A percentile compares a stretch with the other conserved stretches of the same genome.
Evolutionary conservation across 2,113 vertebrate genomes (phyloP).

Genomic region (Festucalex cinctus): DNA sequence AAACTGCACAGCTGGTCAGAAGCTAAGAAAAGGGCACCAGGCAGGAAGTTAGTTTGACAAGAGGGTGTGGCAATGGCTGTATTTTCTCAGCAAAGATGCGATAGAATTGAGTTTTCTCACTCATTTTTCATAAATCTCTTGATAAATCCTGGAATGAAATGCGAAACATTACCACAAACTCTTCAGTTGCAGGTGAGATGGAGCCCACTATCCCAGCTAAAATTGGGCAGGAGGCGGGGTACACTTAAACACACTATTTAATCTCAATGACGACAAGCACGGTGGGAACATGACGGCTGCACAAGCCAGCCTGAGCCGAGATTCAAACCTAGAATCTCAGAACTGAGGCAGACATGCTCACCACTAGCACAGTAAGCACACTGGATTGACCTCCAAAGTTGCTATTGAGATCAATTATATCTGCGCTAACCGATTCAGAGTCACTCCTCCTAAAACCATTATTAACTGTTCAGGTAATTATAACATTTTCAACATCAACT

Average conservation of each 20-base stretch:
- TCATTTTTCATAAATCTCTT: not conserved
- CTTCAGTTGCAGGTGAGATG: not conserved
- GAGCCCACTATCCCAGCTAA: not conserved
- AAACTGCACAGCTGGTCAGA: not conserved
- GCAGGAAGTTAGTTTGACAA: not conserved
- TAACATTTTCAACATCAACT: not conserved
- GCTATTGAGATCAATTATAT: too few species aligned
- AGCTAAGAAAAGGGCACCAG: not conserved
- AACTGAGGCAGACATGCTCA: too few species aligned
- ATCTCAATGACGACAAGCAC: too few species aligned
- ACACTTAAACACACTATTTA: too few species aligned
- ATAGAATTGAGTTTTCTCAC: not conserved
- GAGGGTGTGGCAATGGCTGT: not conserved
- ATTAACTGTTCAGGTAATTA: not conserved
- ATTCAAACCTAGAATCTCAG: too few species aligned
- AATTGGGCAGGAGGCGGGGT: not conserved
- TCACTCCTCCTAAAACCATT: too few species aligned
- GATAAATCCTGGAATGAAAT: too few species aligned
- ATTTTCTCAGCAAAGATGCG: not conserved
- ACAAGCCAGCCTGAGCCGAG: too few species aligned
- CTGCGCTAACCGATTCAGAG: too few species aligned
- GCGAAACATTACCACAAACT: not conserved
- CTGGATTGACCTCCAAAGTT: too few species aligned
- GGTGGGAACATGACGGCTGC: too few species aligned
- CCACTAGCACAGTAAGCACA: too few species aligned